These are phyloP conservation scores for Plagodis pulveraria DNA, from an alignment of 2,888 invertebrate genomes.

Conservation along the genomic window DNA sequence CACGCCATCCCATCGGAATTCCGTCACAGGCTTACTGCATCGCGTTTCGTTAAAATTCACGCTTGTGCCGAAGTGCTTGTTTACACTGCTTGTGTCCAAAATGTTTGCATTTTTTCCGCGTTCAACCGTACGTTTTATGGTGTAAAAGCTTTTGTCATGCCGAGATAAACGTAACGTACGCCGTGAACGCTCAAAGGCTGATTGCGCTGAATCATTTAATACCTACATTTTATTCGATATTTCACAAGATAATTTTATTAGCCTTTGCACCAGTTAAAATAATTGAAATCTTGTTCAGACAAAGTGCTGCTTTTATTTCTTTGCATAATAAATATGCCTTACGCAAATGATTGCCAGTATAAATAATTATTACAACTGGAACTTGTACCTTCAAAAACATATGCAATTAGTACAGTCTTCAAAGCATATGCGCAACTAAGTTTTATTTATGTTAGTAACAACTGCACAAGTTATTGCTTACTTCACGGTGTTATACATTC, in stretches of 20 bases:
- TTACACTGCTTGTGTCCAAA: constrained; percentile 45
- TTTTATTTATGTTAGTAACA: constrained; percentile 21
- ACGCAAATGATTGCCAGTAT: no score
- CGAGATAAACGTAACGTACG: constrained; percentile 4
- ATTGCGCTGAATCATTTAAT: background rate
- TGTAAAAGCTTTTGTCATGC: constrained; percentile 5
- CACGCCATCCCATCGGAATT: constrained; percentile 60
- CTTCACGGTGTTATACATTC: constrained; percentile 5
- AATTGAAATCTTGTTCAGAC: background rate
- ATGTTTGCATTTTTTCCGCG: constrained; percentile 32
- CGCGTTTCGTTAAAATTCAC: constrained; percentile 64
- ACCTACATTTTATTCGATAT: no score
- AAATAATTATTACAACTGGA: background rate
- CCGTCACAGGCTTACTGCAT: constrained; percentile 49
- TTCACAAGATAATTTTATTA: no score
- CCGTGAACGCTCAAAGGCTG: background rate
- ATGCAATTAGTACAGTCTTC: background rate
- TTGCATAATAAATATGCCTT: no score
- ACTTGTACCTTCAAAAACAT: background rate
- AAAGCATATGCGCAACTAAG: constrained; percentile 7
- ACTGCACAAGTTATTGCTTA: constrained; percentile 16
- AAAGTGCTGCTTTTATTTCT: no score
- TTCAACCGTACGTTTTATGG: constrained; percentile 2
- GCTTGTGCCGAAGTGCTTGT: constrained; percentile 58
- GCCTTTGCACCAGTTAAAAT: background rate